These are phyloP conservation scores for Drosophila novamexicana DNA, from an alignment of 1,140 invertebrate species.

Conservation along the genomic window DNA sequence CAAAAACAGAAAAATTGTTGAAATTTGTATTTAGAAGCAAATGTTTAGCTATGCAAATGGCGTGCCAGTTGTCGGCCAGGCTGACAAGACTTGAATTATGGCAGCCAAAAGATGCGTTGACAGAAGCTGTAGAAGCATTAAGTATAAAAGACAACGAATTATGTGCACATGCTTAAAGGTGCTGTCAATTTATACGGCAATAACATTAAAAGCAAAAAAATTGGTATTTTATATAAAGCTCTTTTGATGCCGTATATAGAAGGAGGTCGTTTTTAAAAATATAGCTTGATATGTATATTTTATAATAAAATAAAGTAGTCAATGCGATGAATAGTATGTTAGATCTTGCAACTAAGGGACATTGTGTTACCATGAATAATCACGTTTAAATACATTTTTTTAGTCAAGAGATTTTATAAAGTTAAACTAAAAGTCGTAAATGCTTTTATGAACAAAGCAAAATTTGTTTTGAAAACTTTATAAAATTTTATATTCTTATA, in stretches of 20 bases:
- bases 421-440: too few relatives aligned
- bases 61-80: conserved; percentile 51
- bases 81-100: conserved; percentile 72
- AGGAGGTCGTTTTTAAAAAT: conserved; percentile 5
- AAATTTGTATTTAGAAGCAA: conserved; percentile 76
- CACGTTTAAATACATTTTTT: too few relatives aligned
- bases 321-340: too few relatives aligned
- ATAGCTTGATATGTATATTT: not conserved
- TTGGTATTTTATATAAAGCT: conserved; percentile 41
- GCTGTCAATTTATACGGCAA: conserved; percentile 71
- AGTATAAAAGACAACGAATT: conserved; percentile 39
- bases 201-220: conserved; percentile 38
- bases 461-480: too few relatives aligned
- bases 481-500: too few relatives aligned
- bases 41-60: conserved; percentile 81
- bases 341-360: too few relatives aligned
- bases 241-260: conserved; percentile 27
- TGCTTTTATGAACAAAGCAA: too few relatives aligned
- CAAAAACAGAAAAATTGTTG: conserved; percentile 15
- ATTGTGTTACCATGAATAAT: too few relatives aligned
- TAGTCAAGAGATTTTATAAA: too few relatives aligned
- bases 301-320: not conserved
- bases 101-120: conserved; percentile 77
- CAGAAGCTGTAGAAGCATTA: conserved; percentile 47
- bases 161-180: conserved; percentile 57